A percentile compares a stretch with the other conserved stretches of the same genome.
Evolutionary conservation across 2,113 vertebrate species (phyloP).

Genomic region (Bos indicus): DNA sequence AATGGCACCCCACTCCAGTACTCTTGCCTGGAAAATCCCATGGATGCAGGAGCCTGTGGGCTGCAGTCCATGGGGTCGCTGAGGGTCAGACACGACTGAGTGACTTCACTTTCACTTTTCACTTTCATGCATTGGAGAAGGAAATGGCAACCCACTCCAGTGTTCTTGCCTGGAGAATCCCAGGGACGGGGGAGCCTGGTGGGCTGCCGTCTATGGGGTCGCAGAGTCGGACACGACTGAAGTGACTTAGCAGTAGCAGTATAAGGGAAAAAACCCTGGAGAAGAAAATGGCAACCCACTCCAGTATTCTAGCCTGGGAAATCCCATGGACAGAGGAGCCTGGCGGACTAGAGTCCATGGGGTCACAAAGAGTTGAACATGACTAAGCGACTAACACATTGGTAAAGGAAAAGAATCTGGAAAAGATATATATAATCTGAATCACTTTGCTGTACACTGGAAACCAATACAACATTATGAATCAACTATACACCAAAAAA

Average conservation of each 20-base stretch:
- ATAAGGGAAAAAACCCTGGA: not conserved
- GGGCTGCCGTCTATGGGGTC: too few species aligned
- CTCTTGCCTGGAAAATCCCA: not conserved
- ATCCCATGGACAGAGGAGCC: not conserved
- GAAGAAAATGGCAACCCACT: not conserved
- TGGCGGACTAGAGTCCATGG: not conserved
- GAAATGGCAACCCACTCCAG: too few species aligned
- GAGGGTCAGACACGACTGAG: too few species aligned
- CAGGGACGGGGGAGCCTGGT: too few species aligned
- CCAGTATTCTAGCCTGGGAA: not conserved
- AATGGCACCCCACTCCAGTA: not conserved
- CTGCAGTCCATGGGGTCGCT: not conserved
- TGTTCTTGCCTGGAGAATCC: too few species aligned
- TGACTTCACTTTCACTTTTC: too few species aligned
- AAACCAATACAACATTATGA: not conserved
- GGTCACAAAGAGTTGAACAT: not conserved
- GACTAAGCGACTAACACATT: not conserved
- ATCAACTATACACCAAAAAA: not conserved
- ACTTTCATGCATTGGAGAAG: too few species aligned
- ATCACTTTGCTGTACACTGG: not conserved
- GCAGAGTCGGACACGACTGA: too few species aligned
- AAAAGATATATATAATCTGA: not conserved
- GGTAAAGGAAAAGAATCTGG: not conserved
- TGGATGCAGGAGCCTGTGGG: not conserved
- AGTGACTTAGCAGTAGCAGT: too few species aligned